Percentiles rank a stretch among this genome's conserved stretches.
These are phyloP conservation scores for Pachypeltis micranthus DNA, from an alignment of 1,140 invertebrate genomes.

Conservation along the genomic window DNA sequence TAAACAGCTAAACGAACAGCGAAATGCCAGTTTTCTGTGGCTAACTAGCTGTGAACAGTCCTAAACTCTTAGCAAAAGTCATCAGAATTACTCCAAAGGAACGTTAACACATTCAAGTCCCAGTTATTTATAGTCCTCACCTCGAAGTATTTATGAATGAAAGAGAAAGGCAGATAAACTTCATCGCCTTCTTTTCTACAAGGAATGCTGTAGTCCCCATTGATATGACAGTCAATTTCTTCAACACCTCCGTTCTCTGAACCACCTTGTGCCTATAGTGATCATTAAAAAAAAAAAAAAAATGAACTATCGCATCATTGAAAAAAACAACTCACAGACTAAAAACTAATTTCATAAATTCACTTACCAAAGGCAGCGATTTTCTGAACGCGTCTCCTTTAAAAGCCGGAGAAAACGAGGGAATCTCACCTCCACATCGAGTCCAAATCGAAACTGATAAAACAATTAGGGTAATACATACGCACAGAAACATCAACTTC, in stretches of 20 bases:
- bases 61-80: no score
- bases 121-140: no score
- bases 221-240: constrained; percentile 81
- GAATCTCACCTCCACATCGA: constrained; percentile 37
- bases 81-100: no score
- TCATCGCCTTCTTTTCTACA: constrained; percentile 77
- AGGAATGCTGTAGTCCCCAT: constrained; percentile 72
- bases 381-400: constrained; percentile 26
- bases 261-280: constrained; percentile 7
- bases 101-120: no score
- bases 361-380: background rate
- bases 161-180: constrained; percentile 82
- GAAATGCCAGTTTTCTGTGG: no score
- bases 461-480: constrained; percentile 37
- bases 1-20: no score
- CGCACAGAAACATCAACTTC: constrained; percentile 39
- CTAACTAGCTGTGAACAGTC: no score
- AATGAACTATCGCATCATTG: no score
- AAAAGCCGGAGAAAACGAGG: constrained; percentile 14
- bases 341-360: background rate
- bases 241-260: constrained; percentile 37
- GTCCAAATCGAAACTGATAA: constrained; percentile 43
- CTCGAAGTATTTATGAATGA: constrained; percentile 90
- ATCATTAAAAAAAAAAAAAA: background rate
- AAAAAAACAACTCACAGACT: background rate